phyloP scores from a whole-genome alignment of 2,888 invertebrate genomes.

The Pinctada fucata region DNA sequence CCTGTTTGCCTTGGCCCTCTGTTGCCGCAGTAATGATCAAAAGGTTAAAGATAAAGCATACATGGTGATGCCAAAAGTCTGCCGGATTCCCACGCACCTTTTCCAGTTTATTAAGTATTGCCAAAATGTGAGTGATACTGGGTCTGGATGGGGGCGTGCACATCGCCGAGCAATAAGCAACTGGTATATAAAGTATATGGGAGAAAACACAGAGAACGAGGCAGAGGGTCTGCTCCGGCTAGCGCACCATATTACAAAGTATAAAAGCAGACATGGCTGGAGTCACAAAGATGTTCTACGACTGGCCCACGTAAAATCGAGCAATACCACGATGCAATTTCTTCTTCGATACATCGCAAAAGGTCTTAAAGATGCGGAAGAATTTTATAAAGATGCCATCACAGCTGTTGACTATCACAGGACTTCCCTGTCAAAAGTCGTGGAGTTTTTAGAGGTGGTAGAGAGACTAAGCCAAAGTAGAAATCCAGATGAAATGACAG shows the following conservation, averaged over 20 bases:
- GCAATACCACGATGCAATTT: background rate
- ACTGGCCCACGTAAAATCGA: slow-evolving; percentile 59
- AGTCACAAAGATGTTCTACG: slow-evolving; percentile 85
- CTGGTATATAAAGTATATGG: slow-evolving; percentile 43
- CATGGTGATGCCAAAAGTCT: slow-evolving; percentile 41
- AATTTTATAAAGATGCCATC: too few species aligned
- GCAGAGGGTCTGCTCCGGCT: slow-evolving; percentile 80
- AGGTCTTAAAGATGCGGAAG: background rate
- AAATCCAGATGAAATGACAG: slow-evolving; percentile 54
- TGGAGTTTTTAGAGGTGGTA: slow-evolving; percentile 57
- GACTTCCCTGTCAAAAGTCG: background rate
- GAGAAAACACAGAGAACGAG: slow-evolving; percentile 22
- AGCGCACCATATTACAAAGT: slow-evolving; percentile 82
- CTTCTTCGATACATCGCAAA: background rate
- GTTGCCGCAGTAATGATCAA: slow-evolving; percentile 45
- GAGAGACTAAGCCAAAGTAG: slow-evolving; percentile 62
- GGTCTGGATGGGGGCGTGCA: slow-evolving; percentile 56
- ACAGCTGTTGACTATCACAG: background rate
- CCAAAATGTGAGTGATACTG: slow-evolving; percentile 44
- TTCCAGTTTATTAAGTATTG: slow-evolving; percentile 53
- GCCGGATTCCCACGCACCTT: slow-evolving; percentile 56
- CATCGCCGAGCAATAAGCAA: slow-evolving; percentile 48
- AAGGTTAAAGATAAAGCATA: slow-evolving; percentile 51
- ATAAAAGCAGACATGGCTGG: slow-evolving; percentile 83
- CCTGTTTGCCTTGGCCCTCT: slow-evolving; percentile 47